Evolutionary conservation across 1,140 invertebrate species (phyloP), one percentile per base, ranked within the genome.

Genomic region (Harpegnathos saltator): DNA sequence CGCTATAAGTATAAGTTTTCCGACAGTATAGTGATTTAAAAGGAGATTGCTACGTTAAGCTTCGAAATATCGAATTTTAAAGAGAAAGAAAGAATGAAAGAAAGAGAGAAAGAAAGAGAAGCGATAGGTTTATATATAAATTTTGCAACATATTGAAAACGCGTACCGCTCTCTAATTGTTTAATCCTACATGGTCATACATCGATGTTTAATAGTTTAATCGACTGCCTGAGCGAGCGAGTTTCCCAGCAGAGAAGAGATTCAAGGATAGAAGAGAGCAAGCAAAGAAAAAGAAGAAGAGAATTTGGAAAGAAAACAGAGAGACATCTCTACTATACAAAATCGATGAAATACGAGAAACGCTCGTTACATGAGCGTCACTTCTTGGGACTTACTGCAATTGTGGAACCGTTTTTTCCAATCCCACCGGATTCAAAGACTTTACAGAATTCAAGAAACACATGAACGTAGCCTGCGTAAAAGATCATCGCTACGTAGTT

Each of bases 351-450:
- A 82, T 68, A 85, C 54, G 22, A 83, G 15, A 82, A 73, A 17
- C n/a, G 58, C 68, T 58, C 44, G 54, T 17, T 83, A 83, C 58
- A 29, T 59, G 52, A 87, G 58, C 22, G 29, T 11, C 62, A 44
- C 19, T 59, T 61, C 48, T 59, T 66, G 15, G 66, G 89, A 94
- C 97, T 97, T 97, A 98, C 98, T 92, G 98, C 98, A 91, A 98
- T 97, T 59, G 98, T 98, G 58, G 98, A 98, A 93, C 98, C 98
- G 95, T 99, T 99, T 95, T 98, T 98, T 85, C 98, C 98, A 89
- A 96, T 96, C 89, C 98, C 98, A 92, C 97, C 97, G 90, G 95
- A 93, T 85, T 93, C 94, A 94, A 96, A 97, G 84, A 96, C 95
- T 93, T 95, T 95, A 92, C 94, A 95, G 95, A 97, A 97, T 92